Percentiles rank a stretch among this genome's conserved stretches.
phyloP scores from a whole-genome alignment of 1,140 invertebrate species.

The Drosophila busckii region DNA sequence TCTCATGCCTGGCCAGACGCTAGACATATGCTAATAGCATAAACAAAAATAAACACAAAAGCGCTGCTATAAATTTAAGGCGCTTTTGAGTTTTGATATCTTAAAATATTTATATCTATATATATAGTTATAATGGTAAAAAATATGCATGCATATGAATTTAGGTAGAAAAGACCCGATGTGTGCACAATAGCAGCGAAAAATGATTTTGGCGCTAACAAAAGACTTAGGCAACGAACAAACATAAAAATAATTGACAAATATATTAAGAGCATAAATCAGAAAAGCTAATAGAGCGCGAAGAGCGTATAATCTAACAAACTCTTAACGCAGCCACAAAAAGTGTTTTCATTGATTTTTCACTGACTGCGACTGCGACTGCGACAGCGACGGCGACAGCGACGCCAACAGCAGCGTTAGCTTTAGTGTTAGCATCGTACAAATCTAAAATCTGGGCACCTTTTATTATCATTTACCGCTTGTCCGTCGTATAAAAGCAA shows the following conservation, averaged over 20 bases:
- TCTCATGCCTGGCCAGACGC: conserved; percentile 18
- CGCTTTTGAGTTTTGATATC: too few relatives aligned
- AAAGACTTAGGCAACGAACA: conserved; percentile 53
- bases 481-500: conserved; percentile 34
- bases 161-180: conserved; percentile 3
- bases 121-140: conserved; percentile 33
- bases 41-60: conserved; percentile 11
- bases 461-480: conserved; percentile 77
- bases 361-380: conserved; percentile 26
- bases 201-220: conserved; percentile 40
- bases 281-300: conserved; percentile 58
- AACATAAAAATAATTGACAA: conserved; percentile 73
- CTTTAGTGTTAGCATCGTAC: conserved; percentile 6
- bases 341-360: conserved; percentile 59
- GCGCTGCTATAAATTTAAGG: conserved; percentile 53
- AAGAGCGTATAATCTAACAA: conserved; percentile 51
- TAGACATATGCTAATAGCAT: conserved; percentile 31
- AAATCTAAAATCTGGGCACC: conserved; percentile 40
- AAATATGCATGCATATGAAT: conserved; percentile 18
- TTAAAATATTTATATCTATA: too few relatives aligned
- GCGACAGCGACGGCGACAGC: background rate
- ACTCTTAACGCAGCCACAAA: conserved; percentile 24
- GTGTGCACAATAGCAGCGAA: conserved; percentile 18
- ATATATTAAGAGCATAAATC: conserved; percentile 76
- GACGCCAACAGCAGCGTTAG: conserved; percentile 1